Base-by-base conservation (phyloP, 2,113 vertebrate species). In the Cololabis saira region DNA sequence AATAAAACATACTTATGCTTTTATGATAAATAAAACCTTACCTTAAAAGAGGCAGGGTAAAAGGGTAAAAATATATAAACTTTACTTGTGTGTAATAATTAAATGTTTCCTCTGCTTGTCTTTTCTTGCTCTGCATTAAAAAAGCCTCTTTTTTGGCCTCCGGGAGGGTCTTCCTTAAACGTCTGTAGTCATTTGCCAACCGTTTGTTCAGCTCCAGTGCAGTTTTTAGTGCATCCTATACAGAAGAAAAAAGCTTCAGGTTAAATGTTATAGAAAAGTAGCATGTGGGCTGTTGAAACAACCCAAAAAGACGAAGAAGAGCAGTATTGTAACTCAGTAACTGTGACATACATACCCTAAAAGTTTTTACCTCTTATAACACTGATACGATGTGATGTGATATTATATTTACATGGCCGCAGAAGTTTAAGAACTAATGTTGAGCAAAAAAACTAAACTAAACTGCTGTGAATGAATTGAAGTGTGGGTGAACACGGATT, bases 41-140 rank as follows among this genome's bases (percentile, higher is more conserved):
- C 60, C 44, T 48, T 44, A 30, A 74, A 74, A 59, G 14, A 58
- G 2, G 33, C 10, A 37, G 10, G 14, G 27, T 22, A 40, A 48
- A 12, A 27, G 15, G 21, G 8, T 12, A 50, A 61, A 56, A 49
- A 54, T 7, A 60, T 48, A 59, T 9, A 51, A 57, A 61, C 14
- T 7, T 17, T 91, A 92, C 91, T 91, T 92, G 83, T 43, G 64
- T 86, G 71, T 83, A 84, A 53, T 84, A 82, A 37, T 80, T 64
- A 51, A 87, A 71, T 5, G 59, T 82, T 56, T 50, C 37, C 4
- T 89, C 71, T 13, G 57, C 47, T 0, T 15, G 45, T 76, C 88
- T 92, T 56, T 67, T 91, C 60, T 74, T 14, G 14, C 65, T 67
- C 22, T 81, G 54, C 37, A 78, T 63, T 40, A 48, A 58, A 22